Conservation (phyloP, 2,888 invertebrate genomes). For the Tetropium fuscum region DNA sequence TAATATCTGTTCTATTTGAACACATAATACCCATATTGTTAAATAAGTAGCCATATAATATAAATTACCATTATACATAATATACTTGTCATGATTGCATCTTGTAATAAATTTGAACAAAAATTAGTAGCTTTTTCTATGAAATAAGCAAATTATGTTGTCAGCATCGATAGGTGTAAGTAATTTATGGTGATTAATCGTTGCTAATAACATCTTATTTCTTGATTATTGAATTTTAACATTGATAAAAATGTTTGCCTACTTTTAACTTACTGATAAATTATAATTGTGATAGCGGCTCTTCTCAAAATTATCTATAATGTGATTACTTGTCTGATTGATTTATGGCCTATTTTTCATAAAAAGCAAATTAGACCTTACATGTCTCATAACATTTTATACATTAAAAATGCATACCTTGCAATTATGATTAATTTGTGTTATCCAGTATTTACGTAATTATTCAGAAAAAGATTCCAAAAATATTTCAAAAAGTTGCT, state of each 20-base stretch:
- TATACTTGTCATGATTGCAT: too few relatives aligned
- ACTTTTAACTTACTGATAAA: conserved; percentile 30
- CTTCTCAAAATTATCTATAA: conserved; percentile 24
- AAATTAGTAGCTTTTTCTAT: conserved; percentile 17
- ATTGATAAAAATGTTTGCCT: conserved; percentile 30
- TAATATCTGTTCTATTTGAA: too few relatives aligned
- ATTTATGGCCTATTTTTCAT: conserved; percentile 29
- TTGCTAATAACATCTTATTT: conserved; percentile 29
- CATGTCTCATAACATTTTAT: too few relatives aligned
- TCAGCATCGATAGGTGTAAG: conserved; percentile 17
- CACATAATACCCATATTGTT: too few relatives aligned
- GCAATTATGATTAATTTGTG: too few relatives aligned
- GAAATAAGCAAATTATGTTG: conserved; percentile 22
- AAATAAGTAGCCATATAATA: too few relatives aligned
- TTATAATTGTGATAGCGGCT: conserved; percentile 31
- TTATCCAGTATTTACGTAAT: too few relatives aligned
- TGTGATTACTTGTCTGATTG: conserved; percentile 30
- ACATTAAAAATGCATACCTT: too few relatives aligned
- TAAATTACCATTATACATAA: too few relatives aligned
- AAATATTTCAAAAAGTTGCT: too few relatives aligned
- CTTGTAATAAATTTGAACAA: conserved; percentile 24
- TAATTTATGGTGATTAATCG: conserved; percentile 32
- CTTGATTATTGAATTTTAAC: conserved; percentile 25
- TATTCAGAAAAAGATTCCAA: too few relatives aligned
- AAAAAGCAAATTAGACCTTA: conserved; percentile 24